Base-by-base conservation (phyloP, 2,888 invertebrate species). In the Troglohyphantes excavatus region DNA sequence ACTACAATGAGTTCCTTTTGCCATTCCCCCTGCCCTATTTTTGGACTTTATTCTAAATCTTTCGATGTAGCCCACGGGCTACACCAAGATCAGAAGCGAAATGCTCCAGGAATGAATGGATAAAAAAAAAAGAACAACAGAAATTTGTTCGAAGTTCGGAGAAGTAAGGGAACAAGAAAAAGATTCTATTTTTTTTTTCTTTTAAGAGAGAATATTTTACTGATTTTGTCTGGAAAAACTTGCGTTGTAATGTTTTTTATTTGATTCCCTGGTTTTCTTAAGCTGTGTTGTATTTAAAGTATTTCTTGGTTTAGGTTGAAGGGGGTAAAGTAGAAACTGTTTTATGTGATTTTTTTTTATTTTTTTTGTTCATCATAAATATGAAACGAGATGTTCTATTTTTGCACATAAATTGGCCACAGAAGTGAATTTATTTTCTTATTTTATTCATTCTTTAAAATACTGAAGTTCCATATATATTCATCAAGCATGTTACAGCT, bases 11-110 rank as follows among this genome's bases (percentile, higher is more conserved):
- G 29, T 59, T 53, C 17, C 26, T 59, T 61, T 21, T 53, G 11
- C 61, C 61, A 26, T 75, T 75, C 46, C 46, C 63, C 27, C 29
- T 46, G 27, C 21, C 33, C 81, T 81, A 81, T 81, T 81, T 81
- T 68, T 68, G 21, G 68, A 46, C 21, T 72, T 78, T 78, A 75
- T 78, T 78, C 65, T 19, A 39, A 78, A 78, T 78, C 78, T 78
- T 78, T 39, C 78, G 13, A 43, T 27, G 53, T 29, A 46, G 81
- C 81, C 46, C 21, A 53, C 43, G 53, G 81, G 43, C 63, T 43
- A 53, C 33, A n/a, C 21, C 21, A 27, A 68, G 29, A 81, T 81
- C 67, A 46, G 63, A 67, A 43, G 65, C 13, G 65, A 67, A 11
- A 29, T 19, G 19, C 13, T n/a, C n/a, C n/a, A 9, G n/a, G 65